Evolutionary conservation across 2,888 invertebrate species (phyloP).

Genomic region (Scaptomyza flava): DNA sequence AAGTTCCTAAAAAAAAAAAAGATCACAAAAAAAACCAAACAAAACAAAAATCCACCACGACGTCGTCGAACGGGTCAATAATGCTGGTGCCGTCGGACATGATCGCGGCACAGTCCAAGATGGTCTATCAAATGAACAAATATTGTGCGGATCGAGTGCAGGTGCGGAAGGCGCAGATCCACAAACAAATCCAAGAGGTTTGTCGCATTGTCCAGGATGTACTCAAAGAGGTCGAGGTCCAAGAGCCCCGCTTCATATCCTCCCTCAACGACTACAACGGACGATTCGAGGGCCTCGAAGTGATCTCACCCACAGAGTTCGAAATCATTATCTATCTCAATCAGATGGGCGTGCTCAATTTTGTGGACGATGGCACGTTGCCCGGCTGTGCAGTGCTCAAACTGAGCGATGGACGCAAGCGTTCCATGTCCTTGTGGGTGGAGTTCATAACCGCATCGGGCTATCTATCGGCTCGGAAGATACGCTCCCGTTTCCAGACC

Average conservation of each 20-base stretch:
- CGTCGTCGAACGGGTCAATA: constrained; percentile 82
- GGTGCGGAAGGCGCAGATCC: constrained; percentile 92
- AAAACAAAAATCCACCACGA: constrained; percentile 30
- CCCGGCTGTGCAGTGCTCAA: constrained; percentile 97
- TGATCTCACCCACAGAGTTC: constrained; percentile 96
- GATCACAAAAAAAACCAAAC: background rate
- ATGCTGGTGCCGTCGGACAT: constrained; percentile 97
- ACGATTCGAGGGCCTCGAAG: constrained; percentile 95
- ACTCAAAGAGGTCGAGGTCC: constrained; percentile 97
- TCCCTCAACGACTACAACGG: constrained; percentile 95
- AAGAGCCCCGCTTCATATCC: constrained; percentile 97
- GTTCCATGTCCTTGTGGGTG: constrained; percentile 99
- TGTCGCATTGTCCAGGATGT: constrained; percentile 97
- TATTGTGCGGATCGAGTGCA: constrained; percentile 97
- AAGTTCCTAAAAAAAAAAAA: background rate
- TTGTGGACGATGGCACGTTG: constrained; percentile 97
- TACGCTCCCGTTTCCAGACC: constrained; percentile 96
- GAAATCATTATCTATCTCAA: constrained; percentile 98
- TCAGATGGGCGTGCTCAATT: constrained; percentile 99
- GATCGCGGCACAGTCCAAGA: constrained; percentile 97
- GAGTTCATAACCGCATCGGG: constrained; percentile 99
- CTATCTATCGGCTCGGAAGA: constrained; percentile 97
- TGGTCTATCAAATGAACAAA: constrained; percentile 98
- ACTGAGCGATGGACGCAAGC: constrained; percentile 96
- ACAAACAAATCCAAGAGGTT: constrained; percentile 95